Conservation (phyloP, 2,888 invertebrate genomes). For the Ischnura elegans region DNA sequence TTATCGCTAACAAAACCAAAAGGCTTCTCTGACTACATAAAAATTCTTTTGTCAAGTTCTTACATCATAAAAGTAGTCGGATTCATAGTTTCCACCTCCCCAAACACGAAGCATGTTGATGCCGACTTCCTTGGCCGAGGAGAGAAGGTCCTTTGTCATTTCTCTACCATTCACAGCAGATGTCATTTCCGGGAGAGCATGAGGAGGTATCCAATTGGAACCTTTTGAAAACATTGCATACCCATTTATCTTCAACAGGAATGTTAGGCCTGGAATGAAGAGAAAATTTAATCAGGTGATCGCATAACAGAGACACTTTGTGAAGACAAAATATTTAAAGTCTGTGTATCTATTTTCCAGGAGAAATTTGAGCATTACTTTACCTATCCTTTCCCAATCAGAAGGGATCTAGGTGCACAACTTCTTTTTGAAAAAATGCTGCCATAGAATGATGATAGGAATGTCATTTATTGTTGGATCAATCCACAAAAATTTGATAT, state of each 20-base stretch:
- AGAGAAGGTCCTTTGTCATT: conserved; percentile 83
- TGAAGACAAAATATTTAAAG: too few relatives aligned
- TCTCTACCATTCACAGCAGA: conserved; percentile 77
- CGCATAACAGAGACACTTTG: too few relatives aligned
- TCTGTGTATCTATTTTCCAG: too few relatives aligned
- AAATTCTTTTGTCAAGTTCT: background rate
- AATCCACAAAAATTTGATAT: too few relatives aligned
- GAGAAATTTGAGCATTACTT: too few relatives aligned
- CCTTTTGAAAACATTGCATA: conserved; percentile 96
- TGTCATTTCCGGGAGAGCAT: conserved; percentile 89
- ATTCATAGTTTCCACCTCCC: conserved; percentile 99
- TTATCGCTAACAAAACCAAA: too few relatives aligned
- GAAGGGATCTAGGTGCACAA: too few relatives aligned
- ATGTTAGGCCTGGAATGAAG: conserved; percentile 83
- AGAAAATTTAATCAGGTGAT: background rate
- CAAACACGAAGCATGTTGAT: conserved; percentile 98
- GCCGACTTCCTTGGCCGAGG: conserved; percentile 86
- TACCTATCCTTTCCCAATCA: too few relatives aligned
- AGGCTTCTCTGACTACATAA: background rate
- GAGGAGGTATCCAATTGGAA: conserved; percentile 95
- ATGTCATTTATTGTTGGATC: too few relatives aligned
- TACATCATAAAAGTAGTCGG: conserved; percentile 90
- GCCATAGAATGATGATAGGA: too few relatives aligned
- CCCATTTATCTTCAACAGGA: conserved; percentile 93
- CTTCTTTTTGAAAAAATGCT: too few relatives aligned